Percentiles rank a stretch among this genome's conserved stretches.
Conservation (phyloP, 2,797 vertebrate species). For the Protonibea diacanthus region DNA sequence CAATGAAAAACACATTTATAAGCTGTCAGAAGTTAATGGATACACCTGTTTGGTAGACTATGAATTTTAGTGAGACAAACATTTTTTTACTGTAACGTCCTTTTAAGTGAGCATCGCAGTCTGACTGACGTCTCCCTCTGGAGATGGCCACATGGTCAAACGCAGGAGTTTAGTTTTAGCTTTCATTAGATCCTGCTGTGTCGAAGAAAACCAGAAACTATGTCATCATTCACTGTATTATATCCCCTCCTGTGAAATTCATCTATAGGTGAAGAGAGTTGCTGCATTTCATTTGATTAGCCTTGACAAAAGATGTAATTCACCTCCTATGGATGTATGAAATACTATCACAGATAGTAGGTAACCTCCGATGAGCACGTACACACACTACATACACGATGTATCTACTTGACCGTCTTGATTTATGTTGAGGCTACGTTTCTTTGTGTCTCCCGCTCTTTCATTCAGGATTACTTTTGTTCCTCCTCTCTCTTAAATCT, state of each 20-base stretch:
- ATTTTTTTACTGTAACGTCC: neutral
- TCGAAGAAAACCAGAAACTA: neutral
- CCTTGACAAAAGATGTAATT: neutral
- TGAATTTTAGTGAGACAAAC: neutral
- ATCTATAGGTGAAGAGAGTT: neutral
- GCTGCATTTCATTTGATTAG: neutral
- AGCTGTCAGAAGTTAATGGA: neutral
- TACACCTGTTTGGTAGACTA: neutral
- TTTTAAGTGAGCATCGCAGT: neutral
- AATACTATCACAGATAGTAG: neutral
- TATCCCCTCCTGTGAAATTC: neutral
- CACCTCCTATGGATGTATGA: neutral
- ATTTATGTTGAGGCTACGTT: slow-evolving; percentile 32
- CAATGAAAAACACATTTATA: neutral
- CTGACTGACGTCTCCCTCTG: neutral
- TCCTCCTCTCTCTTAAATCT: slow-evolving; percentile 62
- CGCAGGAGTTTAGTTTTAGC: neutral
- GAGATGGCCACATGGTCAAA: neutral
- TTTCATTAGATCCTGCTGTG: neutral
- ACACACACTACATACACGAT: neutral
- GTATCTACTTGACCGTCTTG: slow-evolving; percentile 22
- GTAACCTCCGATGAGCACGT: slow-evolving; percentile 1
- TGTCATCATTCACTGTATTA: neutral
- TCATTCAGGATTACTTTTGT: slow-evolving; percentile 66
- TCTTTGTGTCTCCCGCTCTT: slow-evolving; percentile 49